Percentiles rank a stretch among this genome's conserved stretches.
phyloP scores from a whole-genome alignment of 2,888 invertebrate species.

The Sepioteuthis lessoniana region DNA sequence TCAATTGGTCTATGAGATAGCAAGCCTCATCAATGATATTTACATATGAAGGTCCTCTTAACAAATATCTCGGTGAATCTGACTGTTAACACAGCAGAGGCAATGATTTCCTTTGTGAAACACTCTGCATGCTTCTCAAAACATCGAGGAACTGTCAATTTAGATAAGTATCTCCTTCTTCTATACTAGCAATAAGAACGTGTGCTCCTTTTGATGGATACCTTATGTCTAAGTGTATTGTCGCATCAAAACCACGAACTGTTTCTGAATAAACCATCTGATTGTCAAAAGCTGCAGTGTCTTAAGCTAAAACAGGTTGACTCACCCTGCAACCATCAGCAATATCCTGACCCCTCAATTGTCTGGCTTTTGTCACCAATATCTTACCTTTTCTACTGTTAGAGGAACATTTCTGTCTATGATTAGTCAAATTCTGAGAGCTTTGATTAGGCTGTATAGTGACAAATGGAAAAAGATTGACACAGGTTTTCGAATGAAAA shows the following conservation, averaged over 20 bases:
- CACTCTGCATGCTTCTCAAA: background rate
- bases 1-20: background rate
- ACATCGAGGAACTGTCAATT: background rate
- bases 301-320: background rate
- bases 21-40: background rate
- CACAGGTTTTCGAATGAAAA: background rate
- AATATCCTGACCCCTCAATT: background rate
- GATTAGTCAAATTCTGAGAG: background rate
- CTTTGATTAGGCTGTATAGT: background rate
- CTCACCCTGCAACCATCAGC: background rate
- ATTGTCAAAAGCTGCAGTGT: background rate
- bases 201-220: background rate
- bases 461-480: background rate
- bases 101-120: background rate
- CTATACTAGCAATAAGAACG: background rate
- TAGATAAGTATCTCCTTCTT: background rate
- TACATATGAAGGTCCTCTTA: background rate
- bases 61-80: background rate
- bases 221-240: background rate
- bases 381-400: background rate
- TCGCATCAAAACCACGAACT: background rate
- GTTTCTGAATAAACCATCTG: constrained; percentile 7
- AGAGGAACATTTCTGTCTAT: background rate
- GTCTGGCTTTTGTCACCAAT: background rate
- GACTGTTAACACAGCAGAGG: background rate